These are phyloP conservation scores for Homarus americanus DNA, from an alignment of 1,140 invertebrate genomes.

Conservation along the genomic window DNA sequence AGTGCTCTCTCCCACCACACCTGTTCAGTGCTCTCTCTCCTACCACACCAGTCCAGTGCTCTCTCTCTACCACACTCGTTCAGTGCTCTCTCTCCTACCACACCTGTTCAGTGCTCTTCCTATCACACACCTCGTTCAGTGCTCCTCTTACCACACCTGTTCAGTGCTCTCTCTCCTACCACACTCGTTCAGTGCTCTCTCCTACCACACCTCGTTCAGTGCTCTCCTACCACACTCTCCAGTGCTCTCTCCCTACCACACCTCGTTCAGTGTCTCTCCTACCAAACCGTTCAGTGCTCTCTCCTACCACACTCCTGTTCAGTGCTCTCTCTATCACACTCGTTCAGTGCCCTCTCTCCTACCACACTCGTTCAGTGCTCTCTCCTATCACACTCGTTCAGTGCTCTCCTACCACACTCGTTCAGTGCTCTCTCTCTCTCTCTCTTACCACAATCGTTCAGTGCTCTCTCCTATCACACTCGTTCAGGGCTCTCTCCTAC, in stretches of 20 bases:
- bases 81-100: too few species aligned
- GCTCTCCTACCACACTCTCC: neutral
- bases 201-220: constrained; percentile 12
- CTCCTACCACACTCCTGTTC: neutral
- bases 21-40: too few species aligned
- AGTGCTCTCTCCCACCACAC: too few species aligned
- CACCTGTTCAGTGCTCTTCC: too few species aligned
- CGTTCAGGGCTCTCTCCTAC: too few species aligned
- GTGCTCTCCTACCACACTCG: too few species aligned
- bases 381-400: neutral
- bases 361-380: neutral
- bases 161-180: neutral
- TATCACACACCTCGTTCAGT: too few species aligned
- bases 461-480: too few species aligned
- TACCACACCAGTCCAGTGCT: too few species aligned
- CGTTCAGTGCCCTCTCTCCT: neutral
- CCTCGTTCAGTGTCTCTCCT: neutral
- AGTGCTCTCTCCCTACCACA: neutral
- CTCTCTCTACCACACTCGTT: too few species aligned
- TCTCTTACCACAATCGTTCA: too few species aligned
- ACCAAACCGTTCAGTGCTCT: neutral
- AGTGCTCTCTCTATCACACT: neutral
- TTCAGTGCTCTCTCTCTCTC: too few species aligned
- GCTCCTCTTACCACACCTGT: neutral
- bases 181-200: neutral